Evolutionary conservation across 2,888 invertebrate genomes (phyloP).

Genomic region (Pocota personata): DNA sequence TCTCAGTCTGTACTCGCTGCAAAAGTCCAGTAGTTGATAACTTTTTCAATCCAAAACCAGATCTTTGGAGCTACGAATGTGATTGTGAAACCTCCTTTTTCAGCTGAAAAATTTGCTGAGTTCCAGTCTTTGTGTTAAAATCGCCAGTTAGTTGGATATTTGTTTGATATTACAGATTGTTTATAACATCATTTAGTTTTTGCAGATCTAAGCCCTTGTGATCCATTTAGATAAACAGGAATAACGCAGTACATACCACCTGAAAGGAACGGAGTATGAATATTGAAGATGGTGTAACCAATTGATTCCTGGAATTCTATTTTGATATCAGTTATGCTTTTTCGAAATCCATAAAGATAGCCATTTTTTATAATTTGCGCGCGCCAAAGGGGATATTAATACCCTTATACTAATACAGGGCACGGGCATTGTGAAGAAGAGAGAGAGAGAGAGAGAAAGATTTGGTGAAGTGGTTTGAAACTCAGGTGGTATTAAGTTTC

Average conservation of each 20-base stretch:
- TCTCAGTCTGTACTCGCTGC: neutral
- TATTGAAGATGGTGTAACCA: neutral
- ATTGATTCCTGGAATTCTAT: neutral
- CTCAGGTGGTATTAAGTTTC: too few relatives aligned
- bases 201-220: neutral
- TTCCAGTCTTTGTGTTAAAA: neutral
- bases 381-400: too few relatives aligned
- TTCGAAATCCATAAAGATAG: neutral
- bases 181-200: neutral
- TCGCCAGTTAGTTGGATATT: neutral
- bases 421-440: too few relatives aligned
- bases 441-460: too few relatives aligned
- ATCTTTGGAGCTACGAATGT: neutral
- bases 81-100: neutral
- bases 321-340: neutral
- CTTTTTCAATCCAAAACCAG: neutral
- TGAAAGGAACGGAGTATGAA: neutral
- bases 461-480: too few relatives aligned
- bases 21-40: neutral
- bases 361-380: too few relatives aligned
- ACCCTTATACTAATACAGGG: too few relatives aligned
- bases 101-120: neutral
- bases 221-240: conserved; percentile 1
- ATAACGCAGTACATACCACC: neutral
- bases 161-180: neutral